These are phyloP conservation scores for Scopus umbretta DNA, from an alignment of 2,113 vertebrate species.

Conservation along the genomic window DNA sequence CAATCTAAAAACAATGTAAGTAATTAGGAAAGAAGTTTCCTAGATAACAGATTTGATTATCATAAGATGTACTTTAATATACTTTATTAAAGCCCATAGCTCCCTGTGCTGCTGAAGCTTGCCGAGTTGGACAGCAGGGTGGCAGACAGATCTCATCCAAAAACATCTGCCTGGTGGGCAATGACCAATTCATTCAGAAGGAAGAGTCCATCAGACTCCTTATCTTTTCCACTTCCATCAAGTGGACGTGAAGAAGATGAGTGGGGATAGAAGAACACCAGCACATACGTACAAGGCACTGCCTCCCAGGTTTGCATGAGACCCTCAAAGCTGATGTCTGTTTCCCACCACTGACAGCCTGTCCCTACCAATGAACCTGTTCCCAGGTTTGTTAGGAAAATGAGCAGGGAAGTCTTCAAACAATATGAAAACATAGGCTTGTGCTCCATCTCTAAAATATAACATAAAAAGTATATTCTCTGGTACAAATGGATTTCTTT, in stretches of 20 bases:
- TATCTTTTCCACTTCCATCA: background rate
- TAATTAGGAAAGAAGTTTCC: background rate
- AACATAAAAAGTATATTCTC: background rate
- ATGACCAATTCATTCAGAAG: background rate
- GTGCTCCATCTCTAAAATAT: background rate
- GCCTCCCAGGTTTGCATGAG: background rate
- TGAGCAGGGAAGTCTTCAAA: background rate
- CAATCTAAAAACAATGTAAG: background rate
- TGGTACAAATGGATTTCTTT: background rate
- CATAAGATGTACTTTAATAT: background rate
- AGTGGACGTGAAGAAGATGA: accelerated
- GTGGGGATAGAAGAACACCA: background rate
- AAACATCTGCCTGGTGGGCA: background rate
- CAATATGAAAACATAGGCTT: accelerated
- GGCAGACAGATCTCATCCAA: background rate
- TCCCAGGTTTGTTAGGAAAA: background rate
- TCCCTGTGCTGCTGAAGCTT: background rate
- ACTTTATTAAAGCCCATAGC: background rate
- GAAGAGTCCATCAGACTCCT: background rate
- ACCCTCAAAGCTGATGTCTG: background rate
- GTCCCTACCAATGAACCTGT: background rate
- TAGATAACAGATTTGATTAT: background rate
- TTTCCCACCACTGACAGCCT: too few species aligned
- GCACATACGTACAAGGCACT: background rate
- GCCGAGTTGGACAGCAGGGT: background rate